Evolutionary conservation across 1,140 invertebrate species (phyloP).

Genomic region (Calephelis nemesis): DNA sequence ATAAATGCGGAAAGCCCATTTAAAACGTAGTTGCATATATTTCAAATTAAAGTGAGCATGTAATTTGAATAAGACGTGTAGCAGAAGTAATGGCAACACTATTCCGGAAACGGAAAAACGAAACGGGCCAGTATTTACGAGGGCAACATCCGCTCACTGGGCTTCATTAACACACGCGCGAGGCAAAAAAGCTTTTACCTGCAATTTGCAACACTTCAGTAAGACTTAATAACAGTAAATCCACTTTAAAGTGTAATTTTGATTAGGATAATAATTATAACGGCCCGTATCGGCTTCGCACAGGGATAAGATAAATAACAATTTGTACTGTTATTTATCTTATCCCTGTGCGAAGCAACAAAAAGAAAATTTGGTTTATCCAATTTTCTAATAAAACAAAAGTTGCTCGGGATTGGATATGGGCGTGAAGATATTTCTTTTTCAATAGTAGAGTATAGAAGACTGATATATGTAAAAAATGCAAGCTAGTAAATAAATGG

Average conservation of each 20-base stretch:
- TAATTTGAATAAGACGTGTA: slow-evolving; percentile 70
- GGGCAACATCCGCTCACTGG: slow-evolving; percentile 33
- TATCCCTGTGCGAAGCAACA: too few species aligned
- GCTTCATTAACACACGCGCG: slow-evolving; percentile 36
- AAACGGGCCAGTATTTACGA: slow-evolving; percentile 35
- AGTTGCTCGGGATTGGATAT: too few species aligned
- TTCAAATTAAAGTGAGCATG: slow-evolving; percentile 40
- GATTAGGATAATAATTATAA: neutral
- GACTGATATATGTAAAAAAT: too few species aligned
- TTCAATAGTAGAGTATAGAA: too few species aligned
- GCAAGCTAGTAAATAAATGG: too few species aligned
- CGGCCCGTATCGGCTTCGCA: too few species aligned
- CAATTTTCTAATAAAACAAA: too few species aligned
- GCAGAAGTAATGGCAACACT: slow-evolving; percentile 67
- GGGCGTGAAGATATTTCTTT: too few species aligned
- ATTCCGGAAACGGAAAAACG: slow-evolving; percentile 68
- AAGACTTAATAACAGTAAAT: neutral
- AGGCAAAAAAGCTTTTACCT: slow-evolving; percentile 26
- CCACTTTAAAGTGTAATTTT: slow-evolving; percentile 8
- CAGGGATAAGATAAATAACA: too few species aligned
- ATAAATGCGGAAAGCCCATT: slow-evolving; percentile 18
- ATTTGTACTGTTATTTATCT: too few species aligned
- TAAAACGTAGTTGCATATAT: slow-evolving; percentile 25
- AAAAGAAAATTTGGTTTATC: too few species aligned
- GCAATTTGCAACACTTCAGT: slow-evolving; percentile 27